These are phyloP conservation scores for Naja naja DNA, from an alignment of 2,113 vertebrate genomes.

Conservation along the genomic window DNA sequence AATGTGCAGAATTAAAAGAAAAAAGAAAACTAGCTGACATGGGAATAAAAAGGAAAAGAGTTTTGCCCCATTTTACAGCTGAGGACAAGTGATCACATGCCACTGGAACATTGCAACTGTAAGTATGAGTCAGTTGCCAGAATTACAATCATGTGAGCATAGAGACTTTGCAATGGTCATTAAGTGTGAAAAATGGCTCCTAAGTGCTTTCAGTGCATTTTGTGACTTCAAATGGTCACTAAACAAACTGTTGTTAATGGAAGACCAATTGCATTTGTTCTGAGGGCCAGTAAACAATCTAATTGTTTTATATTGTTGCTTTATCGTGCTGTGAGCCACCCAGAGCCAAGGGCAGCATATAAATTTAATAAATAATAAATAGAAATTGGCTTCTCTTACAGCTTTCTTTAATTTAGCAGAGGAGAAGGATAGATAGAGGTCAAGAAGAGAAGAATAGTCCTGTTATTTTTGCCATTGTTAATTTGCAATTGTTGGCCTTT, in stretches of 20 bases:
- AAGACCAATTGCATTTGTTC: not conserved
- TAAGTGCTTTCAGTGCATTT: not conserved
- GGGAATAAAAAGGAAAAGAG: constrained; percentile 3
- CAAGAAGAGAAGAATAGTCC: not conserved
- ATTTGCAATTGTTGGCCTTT: not conserved
- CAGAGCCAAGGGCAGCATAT: not conserved
- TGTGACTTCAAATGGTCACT: not conserved
- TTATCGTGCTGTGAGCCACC: not conserved
- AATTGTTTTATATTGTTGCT: not conserved
- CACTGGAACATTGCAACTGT: too few relatives aligned
- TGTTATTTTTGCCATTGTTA: not conserved
- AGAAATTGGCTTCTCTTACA: not conserved
- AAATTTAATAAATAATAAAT: not conserved
- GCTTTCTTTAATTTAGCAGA: not conserved
- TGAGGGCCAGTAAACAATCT: not conserved
- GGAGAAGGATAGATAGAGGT: not conserved
- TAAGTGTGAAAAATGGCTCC: not conserved
- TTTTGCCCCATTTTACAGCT: too few relatives aligned
- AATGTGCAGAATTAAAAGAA: not conserved
- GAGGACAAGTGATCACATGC: too few relatives aligned
- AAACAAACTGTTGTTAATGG: not conserved
- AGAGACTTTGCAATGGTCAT: not conserved
- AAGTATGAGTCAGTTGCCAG: too few relatives aligned
- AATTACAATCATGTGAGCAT: too few relatives aligned
- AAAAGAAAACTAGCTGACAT: constrained; percentile 4